Evolutionary conservation across 2,888 invertebrate species (phyloP), one percentile per base, ranked within the genome.

Genomic region (Loripinus fragilis): DNA sequence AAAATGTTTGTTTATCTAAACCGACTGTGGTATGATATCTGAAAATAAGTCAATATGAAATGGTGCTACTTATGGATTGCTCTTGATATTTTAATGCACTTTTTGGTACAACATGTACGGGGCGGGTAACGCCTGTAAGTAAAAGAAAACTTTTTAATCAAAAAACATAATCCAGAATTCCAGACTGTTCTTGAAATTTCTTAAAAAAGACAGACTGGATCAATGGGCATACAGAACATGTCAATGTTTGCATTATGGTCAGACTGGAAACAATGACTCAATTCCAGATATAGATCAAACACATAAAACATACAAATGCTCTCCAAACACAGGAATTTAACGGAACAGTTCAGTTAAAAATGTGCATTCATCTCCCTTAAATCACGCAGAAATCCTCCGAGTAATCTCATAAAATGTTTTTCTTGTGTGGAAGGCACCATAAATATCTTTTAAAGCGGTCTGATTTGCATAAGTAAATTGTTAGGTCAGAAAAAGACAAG

Each of bases 401-500:
- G 33, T 60, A 60, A 60, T 60, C 60, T 23, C 60, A 60, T 60
- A 60, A 60, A 60, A 60, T 60, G 60, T 33, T 33, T 33, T 60
- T 60, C 23, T 23, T 60, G 23, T 33, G 20, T 2, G 33, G 23
- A 23, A 60, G 7, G 60, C 23, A 23, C 60, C 60, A 60, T 60
- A 60, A 60, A 60, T 60, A 60, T 60, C 60, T 60, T 60, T 60
- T 60, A 60, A 60, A 60, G 60, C 30, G 28, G 60, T 33, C 33
- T 60, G 17, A 60, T 60, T 60, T 60, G 60, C 60, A 60, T 60
- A 60, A 60, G 33, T 33, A 60, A 60, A 60, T 60, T 60, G 60
- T 60, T 33, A 33, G 60, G 60, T 23, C 60, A 33, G 60, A 60
- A 20, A 60, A 30, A 8, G 33, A 52, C 12, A n/a, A 52, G 10